Conservation (phyloP, 2,888 invertebrate species). For the Meta bourneti region DNA sequence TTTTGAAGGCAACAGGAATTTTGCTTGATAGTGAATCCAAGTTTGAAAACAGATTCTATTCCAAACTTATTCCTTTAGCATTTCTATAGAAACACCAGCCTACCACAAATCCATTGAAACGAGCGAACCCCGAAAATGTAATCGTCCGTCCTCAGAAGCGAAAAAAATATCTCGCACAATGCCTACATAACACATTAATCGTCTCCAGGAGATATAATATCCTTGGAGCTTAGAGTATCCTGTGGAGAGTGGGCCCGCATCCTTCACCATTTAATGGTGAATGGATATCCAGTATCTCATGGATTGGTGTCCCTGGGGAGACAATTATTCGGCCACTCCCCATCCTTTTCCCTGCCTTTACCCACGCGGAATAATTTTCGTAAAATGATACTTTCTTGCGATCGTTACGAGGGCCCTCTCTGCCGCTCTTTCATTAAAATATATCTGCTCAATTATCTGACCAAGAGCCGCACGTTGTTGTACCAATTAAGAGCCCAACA, state of each 20-base stretch:
- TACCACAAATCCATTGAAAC: not conserved
- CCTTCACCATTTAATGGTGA: slow-evolving; percentile 43
- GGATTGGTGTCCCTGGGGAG: slow-evolving; percentile 49
- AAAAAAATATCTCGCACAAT: not conserved
- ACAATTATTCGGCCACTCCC: slow-evolving; percentile 51
- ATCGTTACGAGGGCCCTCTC: slow-evolving; percentile 29
- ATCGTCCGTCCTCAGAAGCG: not conserved
- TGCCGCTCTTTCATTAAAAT: slow-evolving; percentile 36
- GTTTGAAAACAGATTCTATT: no score
- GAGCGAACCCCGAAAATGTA: not conserved
- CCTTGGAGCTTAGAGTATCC: slow-evolving; percentile 7
- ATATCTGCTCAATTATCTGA: slow-evolving; percentile 43
- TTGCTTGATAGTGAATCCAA: no score
- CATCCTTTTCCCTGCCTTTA: slow-evolving; percentile 7
- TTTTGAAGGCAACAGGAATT: no score
- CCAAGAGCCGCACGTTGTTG: not conserved
- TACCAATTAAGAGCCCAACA: not conserved
- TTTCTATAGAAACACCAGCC: no score
- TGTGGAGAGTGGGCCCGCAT: slow-evolving; percentile 19
- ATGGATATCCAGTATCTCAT: slow-evolving; percentile 26
- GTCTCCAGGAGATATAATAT: slow-evolving; percentile 10
- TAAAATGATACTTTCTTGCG: slow-evolving; percentile 52
- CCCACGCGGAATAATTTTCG: slow-evolving; percentile 38
- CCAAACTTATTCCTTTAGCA: no score
- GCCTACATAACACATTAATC: slow-evolving; percentile 8